Conservation (phyloP, 2,888 invertebrate genomes). For the Dynastes tityus region DNA sequence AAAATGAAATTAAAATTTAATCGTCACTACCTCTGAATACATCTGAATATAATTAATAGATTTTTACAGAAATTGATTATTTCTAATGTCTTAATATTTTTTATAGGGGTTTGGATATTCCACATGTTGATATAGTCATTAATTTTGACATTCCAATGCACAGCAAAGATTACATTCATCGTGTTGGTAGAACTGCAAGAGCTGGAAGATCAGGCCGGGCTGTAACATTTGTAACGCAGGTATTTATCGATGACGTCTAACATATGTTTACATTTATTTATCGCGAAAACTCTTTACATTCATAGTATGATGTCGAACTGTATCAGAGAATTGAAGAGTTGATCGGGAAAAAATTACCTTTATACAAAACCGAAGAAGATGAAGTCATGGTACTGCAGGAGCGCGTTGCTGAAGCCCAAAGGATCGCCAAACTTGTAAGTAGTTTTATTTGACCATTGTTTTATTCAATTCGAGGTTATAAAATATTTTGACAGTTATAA, state of each 20-base stretch:
- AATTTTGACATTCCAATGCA: slow-evolving; percentile 99
- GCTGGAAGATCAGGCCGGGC: slow-evolving; percentile 96
- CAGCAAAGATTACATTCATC: slow-evolving; percentile 98
- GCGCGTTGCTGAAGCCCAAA: slow-evolving; percentile 93
- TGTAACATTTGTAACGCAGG: slow-evolving; percentile 97
- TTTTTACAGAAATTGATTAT: no score
- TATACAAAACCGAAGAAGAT: slow-evolving; percentile 88
- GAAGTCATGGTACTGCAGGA: slow-evolving; percentile 97
- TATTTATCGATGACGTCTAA: slow-evolving; percentile 60
- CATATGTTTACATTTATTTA: no score
- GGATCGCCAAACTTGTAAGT: slow-evolving; percentile 87
- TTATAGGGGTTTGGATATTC: slow-evolving; percentile 95
- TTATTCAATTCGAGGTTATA: no score
- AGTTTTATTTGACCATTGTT: neutral
- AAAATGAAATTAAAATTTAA: no score
- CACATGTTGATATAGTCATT: slow-evolving; percentile 97
- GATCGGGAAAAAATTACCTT: neutral
- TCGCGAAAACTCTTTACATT: neutral
- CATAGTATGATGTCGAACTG: slow-evolving; percentile 86
- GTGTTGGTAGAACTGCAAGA: slow-evolving; percentile 96
- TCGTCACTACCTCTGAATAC: slow-evolving; percentile 66
- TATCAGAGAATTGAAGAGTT: slow-evolving; percentile 6
- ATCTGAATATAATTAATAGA: slow-evolving; percentile 15
- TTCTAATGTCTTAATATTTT: neutral
- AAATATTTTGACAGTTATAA: no score